Evolutionary conservation across 2,888 invertebrate species (phyloP), one percentile per base, ranked within the genome.

Genomic region (Ellobium chinense): DNA sequence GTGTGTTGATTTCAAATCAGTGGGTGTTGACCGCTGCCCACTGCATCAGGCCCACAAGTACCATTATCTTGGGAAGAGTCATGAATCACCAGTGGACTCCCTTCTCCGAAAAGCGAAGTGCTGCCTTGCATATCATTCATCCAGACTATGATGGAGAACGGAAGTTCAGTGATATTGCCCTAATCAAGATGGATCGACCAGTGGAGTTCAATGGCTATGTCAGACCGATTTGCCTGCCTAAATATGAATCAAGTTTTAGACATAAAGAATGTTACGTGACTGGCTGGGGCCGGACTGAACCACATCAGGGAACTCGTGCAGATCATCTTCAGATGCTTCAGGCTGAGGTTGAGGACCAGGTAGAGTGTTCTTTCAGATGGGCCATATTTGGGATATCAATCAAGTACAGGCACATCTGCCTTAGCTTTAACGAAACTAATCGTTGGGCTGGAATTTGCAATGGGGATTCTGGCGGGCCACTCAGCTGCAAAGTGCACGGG

Each of bases 401-500:
- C 65, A 21, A 24, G 9, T 9, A 12, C 5, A 31, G 65, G 21
- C 65, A 65, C 7, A 31, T 65, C 29, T 65, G 65, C 31, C 21
- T 65, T 24, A 4, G 31, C 7, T 65, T 65, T 31, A 65, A 65
- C 31, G 9, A 21, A 24, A 65, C 65, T 12, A 2, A 21, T 3
- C 65, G 18, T 14, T 24, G 4, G 27, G 65, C 65, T 7, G 65
- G 65, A 27, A 27, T 31, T 3, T 65, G 65, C 21, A 65, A 31
- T 4, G 65, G 65, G 31, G 65, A 65, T 27, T 65, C 65, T 4
- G 65, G 65, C 12, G 65, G 65, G 7, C 65, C 65, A 24, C 65
- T 65, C 9, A 65, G 65, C 21, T 65, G 65, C 21, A 24, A 65
- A 31, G 21, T 29, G 5, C 4, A 65, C 29, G 65, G 65, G 31